Base-by-base conservation (phyloP, 2,113 vertebrate species). In the Engystomops pustulosus region DNA sequence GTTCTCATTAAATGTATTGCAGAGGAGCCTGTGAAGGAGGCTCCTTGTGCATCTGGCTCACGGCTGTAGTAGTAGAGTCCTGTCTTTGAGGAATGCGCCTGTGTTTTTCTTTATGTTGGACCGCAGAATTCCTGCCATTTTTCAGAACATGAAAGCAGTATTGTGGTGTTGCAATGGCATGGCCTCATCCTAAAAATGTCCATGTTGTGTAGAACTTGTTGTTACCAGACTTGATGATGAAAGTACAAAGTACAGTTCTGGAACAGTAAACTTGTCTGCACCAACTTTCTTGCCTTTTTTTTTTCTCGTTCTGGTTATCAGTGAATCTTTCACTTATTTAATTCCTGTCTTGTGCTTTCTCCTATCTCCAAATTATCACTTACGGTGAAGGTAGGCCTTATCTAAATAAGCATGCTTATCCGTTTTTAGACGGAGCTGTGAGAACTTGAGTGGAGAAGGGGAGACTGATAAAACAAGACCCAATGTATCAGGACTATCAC, bases 371-470 rank as follows among this genome's bases (percentile, higher is more conserved):
- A 77, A 27, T 69, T 69, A 55, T 84, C 58, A 27, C 67, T 36
- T 69, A 36, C 38, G 12, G 49, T 55, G 45, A 27, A 68, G 41
- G 47, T 55, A 58, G 53, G 34, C 36, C 65, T 85, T 85, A 85
- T 85, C 83, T 85, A 70, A 79, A 79, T 76, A 38, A 77, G 23
- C 32, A 27, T 17, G 60, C 83, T 69, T 77, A 79, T 79, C 83
- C 34, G n/a, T 32, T 84, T 18, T 45, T 71, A 51, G 49, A 68
- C 34, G 45, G n/a, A 7, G 58, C 68, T 41, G 12, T 38, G 25
- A 44, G 27, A 58, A 18, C 7, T 53, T 2, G 20, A 20, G 65
- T 30, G 67, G 34, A 81, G 45, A 34, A 36, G 81, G 23, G 17
- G 25, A 67, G 38, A 25, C 71, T 75, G 71, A 83, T 83, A 75